Conservation (phyloP, 1,140 invertebrate genomes). For the Drosophila takahashii region DNA sequence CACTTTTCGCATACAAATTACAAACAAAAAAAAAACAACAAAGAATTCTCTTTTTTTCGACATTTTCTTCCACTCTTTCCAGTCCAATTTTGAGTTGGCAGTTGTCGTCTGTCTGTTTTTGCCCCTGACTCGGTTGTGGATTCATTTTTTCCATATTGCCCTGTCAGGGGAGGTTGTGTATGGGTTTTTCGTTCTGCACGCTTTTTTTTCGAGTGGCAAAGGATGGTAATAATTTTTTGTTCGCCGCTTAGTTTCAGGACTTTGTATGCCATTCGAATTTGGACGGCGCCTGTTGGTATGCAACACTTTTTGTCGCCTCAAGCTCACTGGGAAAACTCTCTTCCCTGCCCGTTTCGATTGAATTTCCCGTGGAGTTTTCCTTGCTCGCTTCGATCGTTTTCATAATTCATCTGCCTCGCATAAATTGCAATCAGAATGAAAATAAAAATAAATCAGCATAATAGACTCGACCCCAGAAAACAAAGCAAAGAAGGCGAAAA, state of each 20-base stretch:
- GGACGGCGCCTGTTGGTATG: slow-evolving; percentile 43
- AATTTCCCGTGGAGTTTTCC: slow-evolving; percentile 46
- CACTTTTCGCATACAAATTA: slow-evolving; percentile 42
- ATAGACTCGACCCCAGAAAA: slow-evolving; percentile 62
- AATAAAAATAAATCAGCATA: slow-evolving; percentile 81
- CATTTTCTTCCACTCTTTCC: slow-evolving; percentile 8
- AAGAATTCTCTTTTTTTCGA: slow-evolving; percentile 16
- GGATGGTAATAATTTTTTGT: slow-evolving; percentile 43
- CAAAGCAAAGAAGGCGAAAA: slow-evolving; percentile 4
- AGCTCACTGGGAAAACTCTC: slow-evolving; percentile 15
- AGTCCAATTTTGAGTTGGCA: slow-evolving; percentile 36
- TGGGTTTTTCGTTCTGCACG: slow-evolving; percentile 2
- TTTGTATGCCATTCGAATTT: slow-evolving; percentile 40
- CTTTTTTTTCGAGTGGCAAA: slow-evolving; percentile 6
- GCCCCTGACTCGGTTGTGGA: slow-evolving; percentile 7
- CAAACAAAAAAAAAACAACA: slow-evolving; percentile 1
- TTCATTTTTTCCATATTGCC: slow-evolving; percentile 38
- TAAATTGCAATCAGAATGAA: slow-evolving; percentile 79
- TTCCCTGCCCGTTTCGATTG: slow-evolving; percentile 18
- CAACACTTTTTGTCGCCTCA: slow-evolving; percentile 25
- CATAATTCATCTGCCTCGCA: slow-evolving; percentile 71
- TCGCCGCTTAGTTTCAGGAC: slow-evolving; percentile 34
- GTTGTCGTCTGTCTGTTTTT: slow-evolving; percentile 40
- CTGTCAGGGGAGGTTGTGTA: slow-evolving; percentile 15
- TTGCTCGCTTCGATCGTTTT: slow-evolving; percentile 41